These are phyloP conservation scores for Acleris emargana DNA, from an alignment of 2,888 invertebrate species.

Conservation along the genomic window DNA sequence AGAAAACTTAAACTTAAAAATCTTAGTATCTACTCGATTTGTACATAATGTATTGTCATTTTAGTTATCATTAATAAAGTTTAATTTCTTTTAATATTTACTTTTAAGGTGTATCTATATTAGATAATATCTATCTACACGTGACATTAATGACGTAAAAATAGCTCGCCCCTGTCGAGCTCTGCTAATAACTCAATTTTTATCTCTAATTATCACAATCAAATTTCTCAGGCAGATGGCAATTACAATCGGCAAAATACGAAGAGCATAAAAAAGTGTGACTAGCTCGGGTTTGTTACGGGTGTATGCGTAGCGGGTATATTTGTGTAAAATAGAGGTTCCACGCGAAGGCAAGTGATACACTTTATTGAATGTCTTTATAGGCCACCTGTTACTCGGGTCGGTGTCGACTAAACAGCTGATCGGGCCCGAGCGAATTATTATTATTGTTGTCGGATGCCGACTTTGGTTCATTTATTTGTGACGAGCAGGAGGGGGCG, in stretches of 20 bases:
- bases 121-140: too few relatives aligned
- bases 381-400: slow-evolving; percentile 84
- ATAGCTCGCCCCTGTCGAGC: too few relatives aligned
- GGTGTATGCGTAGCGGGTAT: slow-evolving; percentile 56
- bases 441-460: slow-evolving; percentile 78
- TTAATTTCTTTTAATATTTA: too few relatives aligned
- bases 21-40: too few relatives aligned
- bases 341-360: slow-evolving; percentile 79
- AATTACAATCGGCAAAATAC: slow-evolving; percentile 37
- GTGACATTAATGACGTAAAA: too few relatives aligned
- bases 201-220: slow-evolving; percentile 7
- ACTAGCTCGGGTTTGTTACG: slow-evolving; percentile 44
- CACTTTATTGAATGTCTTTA: slow-evolving; percentile 84
- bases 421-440: slow-evolving; percentile 79
- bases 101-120: too few relatives aligned
- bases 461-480: slow-evolving; percentile 78
- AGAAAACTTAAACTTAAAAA: too few relatives aligned
- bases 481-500: slow-evolving; percentile 63
- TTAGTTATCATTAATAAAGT: too few relatives aligned
- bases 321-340: slow-evolving; percentile 75
- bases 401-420: slow-evolving; percentile 81
- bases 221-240: slow-evolving; percentile 19
- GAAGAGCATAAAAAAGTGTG: slow-evolving; percentile 44
- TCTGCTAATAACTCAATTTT: slow-evolving; percentile 22
- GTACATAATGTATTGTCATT: too few relatives aligned